Evolutionary conservation across 1,140 invertebrate species (phyloP), one percentile per base, ranked within the genome.

Genomic region (Drosophila funebris): DNA sequence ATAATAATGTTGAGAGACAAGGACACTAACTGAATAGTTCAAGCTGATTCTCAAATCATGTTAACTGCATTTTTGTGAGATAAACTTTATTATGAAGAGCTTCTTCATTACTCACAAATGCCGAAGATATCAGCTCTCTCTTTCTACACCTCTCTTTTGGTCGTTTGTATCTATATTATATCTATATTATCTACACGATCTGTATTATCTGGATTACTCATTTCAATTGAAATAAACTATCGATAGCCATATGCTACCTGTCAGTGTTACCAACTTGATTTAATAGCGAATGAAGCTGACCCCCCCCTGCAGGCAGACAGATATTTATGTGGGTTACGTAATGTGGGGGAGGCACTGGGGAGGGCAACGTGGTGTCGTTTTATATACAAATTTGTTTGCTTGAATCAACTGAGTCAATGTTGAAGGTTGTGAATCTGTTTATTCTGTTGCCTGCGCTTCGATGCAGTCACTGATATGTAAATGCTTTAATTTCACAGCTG

Each of bases 381-480:
- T 18, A 31, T 54, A 14, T 16, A 46, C n/a, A 46, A 22, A 54
- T 70, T 63, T 70, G 64, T 53, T 44, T 46, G 27, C 41, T 20
- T 7, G 16, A 43, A 54, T 50, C 22, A 39, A 39, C 53, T 33
- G 53, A 41, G 27, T 61, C 48, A 61, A 14, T 71, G 53, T 20
- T 44, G 41, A 29, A 20, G 60, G 31, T 31, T 50, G 57, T 8
- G 44, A 4, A 36, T 33, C 37, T 67, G 53, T 67, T 67, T 58
- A 43, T 50, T 36, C 66, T 57, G 16, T 33, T 22, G 29, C 33
- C 36, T 31, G 24, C 43, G 43, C 39, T 56, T 20, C 24, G 74
- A 78, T 76, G 73, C 50, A 54, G 76, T 60, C 24, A n/a, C 44
- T 37, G 74, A 87, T 85, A 85, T 85, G 82, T 73, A 87, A 85